Base-by-base conservation (phyloP, 2,797 vertebrate species). In the Microhierax caerulescens region DNA sequence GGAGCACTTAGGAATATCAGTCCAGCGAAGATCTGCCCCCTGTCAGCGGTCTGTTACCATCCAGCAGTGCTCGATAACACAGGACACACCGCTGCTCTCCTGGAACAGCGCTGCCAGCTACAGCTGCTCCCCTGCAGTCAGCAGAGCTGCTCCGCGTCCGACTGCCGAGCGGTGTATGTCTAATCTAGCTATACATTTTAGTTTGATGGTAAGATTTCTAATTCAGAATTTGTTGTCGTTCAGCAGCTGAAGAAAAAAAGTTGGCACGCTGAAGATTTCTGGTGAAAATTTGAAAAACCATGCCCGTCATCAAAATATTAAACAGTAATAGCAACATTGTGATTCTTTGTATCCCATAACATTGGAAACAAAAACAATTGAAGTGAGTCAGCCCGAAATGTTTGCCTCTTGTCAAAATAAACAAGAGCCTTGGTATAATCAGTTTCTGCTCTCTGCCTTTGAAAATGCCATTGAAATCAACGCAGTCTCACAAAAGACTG, bases 351-450 rank as follows among this genome's bases (percentile, higher is more conserved):
- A 48, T 90, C 90, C 27, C 43, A 32, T 85, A 91, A 65, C 11
- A 50, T 18, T 78, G 81, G 67, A 89, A 92, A 81, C 50, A 74
- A 83, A 88, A 83, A 25, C 54, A 90, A 74, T 64, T 78, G 57
- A 83, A 96, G 85, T 94, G 75, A 93, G 61, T 85, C 84, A 59
- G 76, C 85, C 32, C 41, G 32, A 73, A 90, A 69, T 68, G 39
- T 81, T 86, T 85, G 89, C 56, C 64, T 90, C 27, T 83, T 87
- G 89, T 57, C 68, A 85, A 84, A 93, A 79, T 57, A 89, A 94
- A 72, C 41, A 34, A 51, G 43, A 65, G 7, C 27, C 54, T 51
- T 85, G 50, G 92, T 93, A 80, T 79, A 91, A 48, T 32, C 50
- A 13, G 13, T 88, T 94, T 94, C 81, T 92, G 75, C 37, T 85